Percentiles rank a stretch among this genome's conserved stretches.
Conservation (phyloP, 1,140 invertebrate species). For the Magallana angulata region DNA sequence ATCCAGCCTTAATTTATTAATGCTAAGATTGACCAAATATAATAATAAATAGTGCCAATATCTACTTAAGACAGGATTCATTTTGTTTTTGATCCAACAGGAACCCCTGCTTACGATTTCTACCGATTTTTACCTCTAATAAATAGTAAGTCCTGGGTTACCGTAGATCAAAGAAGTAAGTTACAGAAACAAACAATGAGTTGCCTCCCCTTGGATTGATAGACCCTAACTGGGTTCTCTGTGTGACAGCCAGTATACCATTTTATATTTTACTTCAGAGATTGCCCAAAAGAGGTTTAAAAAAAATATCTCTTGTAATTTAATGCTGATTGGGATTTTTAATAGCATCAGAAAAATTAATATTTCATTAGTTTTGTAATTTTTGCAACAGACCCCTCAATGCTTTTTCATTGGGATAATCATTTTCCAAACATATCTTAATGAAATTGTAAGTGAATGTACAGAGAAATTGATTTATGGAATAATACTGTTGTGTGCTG, state of each 20-base stretch:
- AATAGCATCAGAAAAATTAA: background rate
- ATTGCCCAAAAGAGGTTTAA: background rate
- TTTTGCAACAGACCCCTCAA: no score
- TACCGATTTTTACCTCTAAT: background rate
- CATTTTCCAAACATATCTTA: no score
- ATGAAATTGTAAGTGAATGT: no score
- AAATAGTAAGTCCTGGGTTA: background rate
- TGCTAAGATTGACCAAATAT: no score
- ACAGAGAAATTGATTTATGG: no score
- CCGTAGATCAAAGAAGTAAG: background rate
- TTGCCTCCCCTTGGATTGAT: slow-evolving; percentile 12
- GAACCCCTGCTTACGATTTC: background rate
- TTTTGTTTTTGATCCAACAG: slow-evolving; percentile 6
- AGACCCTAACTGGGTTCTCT: background rate
- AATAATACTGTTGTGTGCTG: no score
- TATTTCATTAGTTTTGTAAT: background rate
- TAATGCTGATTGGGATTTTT: no score
- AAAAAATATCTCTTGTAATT: background rate
- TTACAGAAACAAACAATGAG: background rate
- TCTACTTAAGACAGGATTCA: no score
- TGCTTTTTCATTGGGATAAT: no score
- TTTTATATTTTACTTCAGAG: background rate
- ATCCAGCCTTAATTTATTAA: no score
- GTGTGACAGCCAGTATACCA: background rate
- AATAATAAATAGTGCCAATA: no score